Evolutionary conservation across 2,797 vertebrate species (phyloP), one percentile per base, ranked within the genome.

Genomic region (Artibeus lituratus): DNA sequence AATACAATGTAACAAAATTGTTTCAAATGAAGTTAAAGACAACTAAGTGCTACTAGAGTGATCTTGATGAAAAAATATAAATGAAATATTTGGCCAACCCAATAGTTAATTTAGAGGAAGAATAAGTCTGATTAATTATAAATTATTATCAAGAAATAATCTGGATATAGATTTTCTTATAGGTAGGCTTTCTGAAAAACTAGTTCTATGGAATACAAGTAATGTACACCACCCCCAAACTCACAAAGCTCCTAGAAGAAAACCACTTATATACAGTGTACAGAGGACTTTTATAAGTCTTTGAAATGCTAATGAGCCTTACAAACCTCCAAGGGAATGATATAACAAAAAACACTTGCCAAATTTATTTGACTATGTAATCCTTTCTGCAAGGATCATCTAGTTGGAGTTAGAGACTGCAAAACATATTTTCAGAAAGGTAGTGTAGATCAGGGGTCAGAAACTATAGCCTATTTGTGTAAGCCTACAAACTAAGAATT

Each of bases 401-500:
- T 69, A 77, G 55, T 89, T 89, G 37, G 19, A 94, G 49, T 83
- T 69, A 86, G 39, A 69, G n/a, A 87, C 24, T 94, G 14, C 4
- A 90, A 70, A 65, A 94, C 29, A n/a, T 29, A 84, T 76, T 91
- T 95, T 85, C 78, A 93, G 77, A 70, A 91, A 94, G 32, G n/a
- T 67, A 26, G 37, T 82, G 62, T 39, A 91, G 55, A 55, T 35
- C 37, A 59, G 9, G 44, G 32, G 16, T 37, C 76, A 9, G 53
- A 74, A 83, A 92, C 73, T 77, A 94, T 55, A 88, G 49, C 35
- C 19, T 78, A 85, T 37, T 92, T 93, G 87, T 62, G 21, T 84
- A 90, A 96, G n/a, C 35, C 49, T 96, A 35, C 70, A 42, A 90
- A 96, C 65, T 57, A 93, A 92, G 16, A 95, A 69, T 86, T 35